Conservation (phyloP, 2,113 vertebrate species). For the Mastomys natalensis region DNA sequence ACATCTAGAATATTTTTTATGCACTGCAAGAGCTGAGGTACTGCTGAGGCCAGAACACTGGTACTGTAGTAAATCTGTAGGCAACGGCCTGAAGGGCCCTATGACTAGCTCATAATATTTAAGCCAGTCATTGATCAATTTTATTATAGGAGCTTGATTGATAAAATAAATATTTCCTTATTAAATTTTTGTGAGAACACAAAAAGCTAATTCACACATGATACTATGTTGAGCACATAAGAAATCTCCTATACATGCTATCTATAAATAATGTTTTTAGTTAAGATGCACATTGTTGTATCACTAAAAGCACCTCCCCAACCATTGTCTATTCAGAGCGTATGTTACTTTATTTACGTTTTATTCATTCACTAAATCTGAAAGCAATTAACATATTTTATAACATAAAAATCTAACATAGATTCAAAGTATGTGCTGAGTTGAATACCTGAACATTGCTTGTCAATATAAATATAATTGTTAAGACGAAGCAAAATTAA, state of each 20-base stretch:
- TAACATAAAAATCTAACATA: slow-evolving; percentile 17
- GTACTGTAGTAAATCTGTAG: neutral
- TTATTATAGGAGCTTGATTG: neutral
- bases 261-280: neutral
- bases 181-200: neutral
- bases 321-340: neutral
- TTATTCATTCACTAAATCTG: neutral
- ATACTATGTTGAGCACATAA: neutral
- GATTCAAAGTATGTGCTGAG: neutral
- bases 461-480: slow-evolving; percentile 49
- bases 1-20: neutral
- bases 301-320: neutral
- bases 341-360: slow-evolving; percentile 2
- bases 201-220: neutral
- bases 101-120: neutral
- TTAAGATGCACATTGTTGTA: neutral
- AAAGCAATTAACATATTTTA: slow-evolving; percentile 34
- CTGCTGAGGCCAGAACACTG: too few species aligned
- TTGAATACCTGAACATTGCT: slow-evolving; percentile 19
- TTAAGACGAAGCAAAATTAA: slow-evolving; percentile 3
- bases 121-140: neutral
- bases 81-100: neutral
- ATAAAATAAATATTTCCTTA: neutral
- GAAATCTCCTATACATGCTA: neutral
- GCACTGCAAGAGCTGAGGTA: fast-evolving